Percentiles rank a stretch among this genome's conserved stretches.
Evolutionary conservation across 2,797 vertebrate genomes (phyloP).

Genomic region (Acridotheres tristis): DNA sequence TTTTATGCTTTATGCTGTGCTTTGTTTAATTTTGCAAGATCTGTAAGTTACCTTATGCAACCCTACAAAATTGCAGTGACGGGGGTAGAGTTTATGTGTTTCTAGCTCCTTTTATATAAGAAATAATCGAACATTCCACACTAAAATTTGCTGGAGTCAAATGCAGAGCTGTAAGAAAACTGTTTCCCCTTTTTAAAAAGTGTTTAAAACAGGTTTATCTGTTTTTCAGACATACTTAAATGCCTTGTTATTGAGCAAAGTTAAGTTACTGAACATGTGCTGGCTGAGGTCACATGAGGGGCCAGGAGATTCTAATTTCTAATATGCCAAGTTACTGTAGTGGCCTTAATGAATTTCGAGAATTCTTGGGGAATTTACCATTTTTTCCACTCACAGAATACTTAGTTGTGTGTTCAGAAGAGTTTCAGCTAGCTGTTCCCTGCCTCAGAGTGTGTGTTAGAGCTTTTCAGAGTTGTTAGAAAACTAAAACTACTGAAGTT

Average conservation of each 20-base stretch:
- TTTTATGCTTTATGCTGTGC: not conserved
- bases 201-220: not conserved
- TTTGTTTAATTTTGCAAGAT: not conserved
- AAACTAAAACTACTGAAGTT: not conserved
- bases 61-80: rapidly evolving
- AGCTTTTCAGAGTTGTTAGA: not conserved
- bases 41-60: not conserved
- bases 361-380: not conserved
- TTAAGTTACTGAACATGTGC: not conserved
- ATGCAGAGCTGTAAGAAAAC: not conserved
- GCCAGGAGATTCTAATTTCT: not conserved
- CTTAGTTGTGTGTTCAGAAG: not conserved
- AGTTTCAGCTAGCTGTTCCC: not conserved
- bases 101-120: not conserved
- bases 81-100: not conserved
- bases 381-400: not conserved
- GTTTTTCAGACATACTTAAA: not conserved
- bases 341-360: not conserved
- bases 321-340: not conserved
- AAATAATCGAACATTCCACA: rapidly evolving
- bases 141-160: not conserved
- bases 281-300: not conserved
- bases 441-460: not conserved
- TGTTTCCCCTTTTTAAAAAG: rapidly evolving
- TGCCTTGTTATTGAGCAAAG: not conserved